Evolutionary conservation across 2,888 invertebrate species (phyloP).

Genomic region (Drosophila setosimentum): DNA sequence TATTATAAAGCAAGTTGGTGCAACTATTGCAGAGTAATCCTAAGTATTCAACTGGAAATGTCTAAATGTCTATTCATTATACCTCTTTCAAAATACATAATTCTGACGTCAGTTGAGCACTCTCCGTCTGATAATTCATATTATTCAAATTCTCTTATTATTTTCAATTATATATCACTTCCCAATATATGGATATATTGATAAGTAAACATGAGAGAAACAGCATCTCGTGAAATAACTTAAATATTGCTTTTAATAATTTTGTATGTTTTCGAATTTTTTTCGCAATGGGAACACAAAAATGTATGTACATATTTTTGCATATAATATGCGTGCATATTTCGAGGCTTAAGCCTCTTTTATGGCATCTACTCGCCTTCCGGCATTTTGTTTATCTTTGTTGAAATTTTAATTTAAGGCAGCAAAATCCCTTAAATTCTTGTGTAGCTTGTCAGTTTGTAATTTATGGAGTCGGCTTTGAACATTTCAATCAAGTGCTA

Average conservation of each 20-base stretch:
- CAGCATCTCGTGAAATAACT: neutral
- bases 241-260: neutral
- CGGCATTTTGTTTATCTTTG: constrained; percentile 2
- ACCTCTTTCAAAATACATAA: neutral
- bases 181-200: neutral
- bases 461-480: constrained; percentile 51
- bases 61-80: neutral
- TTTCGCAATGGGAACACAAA: neutral
- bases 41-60: neutral
- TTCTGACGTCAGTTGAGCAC: no score
- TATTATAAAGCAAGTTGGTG: neutral
- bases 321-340: neutral
- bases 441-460: constrained; percentile 43
- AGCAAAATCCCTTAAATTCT: constrained; percentile 21
- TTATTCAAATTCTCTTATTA: neutral
- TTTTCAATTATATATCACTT: neutral
- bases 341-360: neutral
- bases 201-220: neutral
- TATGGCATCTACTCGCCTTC: neutral
- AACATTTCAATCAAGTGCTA: constrained; percentile 57
- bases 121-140: neutral
- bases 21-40: neutral
- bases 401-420: constrained; percentile 18
- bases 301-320: neutral
- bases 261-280: neutral